Evolutionary conservation across 2,888 invertebrate species (phyloP), one percentile per base, ranked within the genome.

Genomic region (Tricholauxania praeusta): DNA sequence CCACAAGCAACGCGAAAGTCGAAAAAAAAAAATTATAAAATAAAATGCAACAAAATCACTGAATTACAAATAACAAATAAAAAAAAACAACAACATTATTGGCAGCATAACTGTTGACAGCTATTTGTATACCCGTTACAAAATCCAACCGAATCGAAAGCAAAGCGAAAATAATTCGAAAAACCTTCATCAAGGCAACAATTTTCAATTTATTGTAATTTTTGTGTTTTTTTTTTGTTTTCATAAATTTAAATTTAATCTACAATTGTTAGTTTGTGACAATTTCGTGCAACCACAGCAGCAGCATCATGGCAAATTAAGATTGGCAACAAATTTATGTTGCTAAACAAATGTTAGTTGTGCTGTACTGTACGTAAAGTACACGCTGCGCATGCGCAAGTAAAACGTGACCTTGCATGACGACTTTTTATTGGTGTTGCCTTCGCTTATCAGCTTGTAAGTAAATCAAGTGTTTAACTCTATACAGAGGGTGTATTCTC

Each of bases 111-210:
- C 73, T 57, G 78, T 74, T 75, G 75, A 76, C 80, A 83, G 82
- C 74, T 77, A 82, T 82, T 81, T 81, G 78, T 80, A 81, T 81
- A 39, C 39, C 39, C 39, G 39, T 39, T 39, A 53, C 22, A 15
- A 28, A 53, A 57, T 22, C 28, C 12, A 22, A 57, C 14, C 32
- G 28, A 66, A 66, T 53, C 66, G 53, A 66, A 66, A 66, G 19
- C 10, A n/a, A 65, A 51, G 32, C 19, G 52, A 51, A 65, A 28
- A 51, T n/a, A 52, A 28, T 39, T 19, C 12, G 32, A 52, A 66
- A 53, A 17, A 19, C 17, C 55, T 55, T 22, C 55, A 4, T 7
- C 55, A 55, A 55, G 55, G 55, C 19, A 55, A 55, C 55, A 55
- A n/a, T 55, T 19, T 55, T 19, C 22, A 22, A 19, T 55, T 19